These are phyloP conservation scores for Ichneumoninae sp. DNA, from an alignment of 2,888 invertebrate species.

Conservation along the genomic window DNA sequence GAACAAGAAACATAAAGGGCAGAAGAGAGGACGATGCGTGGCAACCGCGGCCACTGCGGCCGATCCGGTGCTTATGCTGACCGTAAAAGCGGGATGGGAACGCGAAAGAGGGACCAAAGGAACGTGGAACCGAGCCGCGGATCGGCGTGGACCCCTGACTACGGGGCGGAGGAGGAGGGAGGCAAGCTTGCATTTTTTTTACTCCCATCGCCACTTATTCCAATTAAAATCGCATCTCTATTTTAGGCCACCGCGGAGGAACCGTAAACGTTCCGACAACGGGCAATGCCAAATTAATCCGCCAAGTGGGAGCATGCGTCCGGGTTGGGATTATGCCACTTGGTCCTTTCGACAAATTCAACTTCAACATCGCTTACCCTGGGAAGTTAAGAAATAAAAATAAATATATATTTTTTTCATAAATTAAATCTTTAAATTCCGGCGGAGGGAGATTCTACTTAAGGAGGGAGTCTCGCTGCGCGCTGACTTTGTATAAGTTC, in stretches of 20 bases:
- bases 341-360: slow-evolving; percentile 5
- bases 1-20: slow-evolving; percentile 68
- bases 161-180: slow-evolving; percentile 12
- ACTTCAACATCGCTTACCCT: neutral
- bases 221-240: slow-evolving; percentile 77
- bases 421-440: neutral
- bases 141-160: slow-evolving; percentile 48
- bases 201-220: slow-evolving; percentile 70
- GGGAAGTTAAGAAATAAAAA: neutral
- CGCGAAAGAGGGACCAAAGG: slow-evolving; percentile 58
- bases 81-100: slow-evolving; percentile 67
- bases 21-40: slow-evolving; percentile 19
- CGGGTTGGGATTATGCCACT: slow-evolving; percentile 2
- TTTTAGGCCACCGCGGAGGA: slow-evolving; percentile 68
- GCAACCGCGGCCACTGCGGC: slow-evolving; percentile 53
- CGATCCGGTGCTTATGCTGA: slow-evolving; percentile 54
- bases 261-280: slow-evolving; percentile 55
- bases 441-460: neutral
- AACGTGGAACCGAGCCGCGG: slow-evolving; percentile 64
- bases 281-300: slow-evolving; percentile 19
- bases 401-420: neutral
- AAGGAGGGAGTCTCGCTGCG: too few relatives aligned
- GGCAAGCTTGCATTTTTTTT: slow-evolving; percentile 41
- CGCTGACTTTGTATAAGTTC: too few relatives aligned
- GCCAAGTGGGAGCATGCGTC: neutral